A percentile compares a stretch with the other conserved stretches of the same genome.
phyloP scores from a whole-genome alignment of 2,888 invertebrate species.

The Ethmia dodecea region DNA sequence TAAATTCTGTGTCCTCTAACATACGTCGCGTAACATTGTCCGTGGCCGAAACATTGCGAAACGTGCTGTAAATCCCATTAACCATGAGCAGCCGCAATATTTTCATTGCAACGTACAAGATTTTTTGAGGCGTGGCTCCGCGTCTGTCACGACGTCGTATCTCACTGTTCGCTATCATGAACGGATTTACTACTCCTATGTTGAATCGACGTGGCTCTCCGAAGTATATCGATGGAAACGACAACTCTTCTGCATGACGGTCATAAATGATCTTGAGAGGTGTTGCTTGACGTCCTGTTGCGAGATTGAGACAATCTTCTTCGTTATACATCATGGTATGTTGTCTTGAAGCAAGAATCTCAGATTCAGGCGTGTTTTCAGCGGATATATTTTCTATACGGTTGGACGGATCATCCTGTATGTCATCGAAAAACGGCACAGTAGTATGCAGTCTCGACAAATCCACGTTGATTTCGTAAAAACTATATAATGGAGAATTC shows the following conservation, averaged over 20 bases:
- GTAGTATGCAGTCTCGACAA: slow-evolving; percentile 25
- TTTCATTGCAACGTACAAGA: slow-evolving; percentile 50
- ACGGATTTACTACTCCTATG: slow-evolving; percentile 33
- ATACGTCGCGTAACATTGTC: slow-evolving; percentile 28
- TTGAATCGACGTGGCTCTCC: slow-evolving; percentile 33
- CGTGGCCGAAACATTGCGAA: slow-evolving; percentile 25
- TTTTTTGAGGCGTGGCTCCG: slow-evolving; percentile 34
- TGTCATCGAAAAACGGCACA: slow-evolving; percentile 17
- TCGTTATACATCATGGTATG: slow-evolving; percentile 30
- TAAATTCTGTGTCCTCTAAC: slow-evolving; percentile 31
- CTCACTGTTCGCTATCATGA: slow-evolving; percentile 43
- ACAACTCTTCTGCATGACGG: slow-evolving; percentile 40
- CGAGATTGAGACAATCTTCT: slow-evolving; percentile 25
- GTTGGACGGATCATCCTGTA: slow-evolving; percentile 25
- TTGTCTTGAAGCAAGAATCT: slow-evolving; percentile 10
- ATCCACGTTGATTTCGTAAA: slow-evolving; percentile 32
- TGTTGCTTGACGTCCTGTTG: slow-evolving; percentile 24
- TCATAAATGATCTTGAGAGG: slow-evolving; percentile 34
- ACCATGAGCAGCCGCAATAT: slow-evolving; percentile 31
- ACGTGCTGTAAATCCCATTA: slow-evolving; percentile 25
- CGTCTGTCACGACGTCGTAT: slow-evolving; percentile 40
- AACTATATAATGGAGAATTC: slow-evolving; percentile 26
- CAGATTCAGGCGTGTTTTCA: slow-evolving; percentile 9
- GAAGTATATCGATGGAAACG: slow-evolving; percentile 43
- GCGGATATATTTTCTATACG: slow-evolving; percentile 28